A percentile compares a stretch with the other conserved stretches of the same genome.
phyloP scores from a whole-genome alignment of 2,113 vertebrate species.

The Hystrix cristata region DNA sequence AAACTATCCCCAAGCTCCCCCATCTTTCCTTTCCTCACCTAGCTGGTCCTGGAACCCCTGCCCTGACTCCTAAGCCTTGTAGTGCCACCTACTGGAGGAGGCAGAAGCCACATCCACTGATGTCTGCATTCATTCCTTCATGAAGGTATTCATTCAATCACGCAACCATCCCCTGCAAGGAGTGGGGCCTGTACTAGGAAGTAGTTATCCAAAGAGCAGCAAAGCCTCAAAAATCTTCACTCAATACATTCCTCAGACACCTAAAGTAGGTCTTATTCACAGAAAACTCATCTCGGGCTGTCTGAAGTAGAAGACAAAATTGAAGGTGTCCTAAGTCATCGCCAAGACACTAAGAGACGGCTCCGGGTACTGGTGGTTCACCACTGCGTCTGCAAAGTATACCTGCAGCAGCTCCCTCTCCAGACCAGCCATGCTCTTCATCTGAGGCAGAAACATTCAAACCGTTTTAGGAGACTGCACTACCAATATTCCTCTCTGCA shows the following conservation, averaged over 20 bases:
- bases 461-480: background rate
- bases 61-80: constrained; percentile 75
- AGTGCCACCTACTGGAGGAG: constrained; percentile 81
- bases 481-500: constrained; percentile 1
- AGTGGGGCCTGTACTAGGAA: background rate
- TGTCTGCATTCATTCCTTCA: background rate
- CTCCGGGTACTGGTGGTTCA: background rate
- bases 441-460: background rate
- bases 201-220: background rate
- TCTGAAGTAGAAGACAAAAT: constrained; percentile 3
- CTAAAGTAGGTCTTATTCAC: background rate
- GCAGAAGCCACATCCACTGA: constrained; percentile 63
- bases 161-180: background rate
- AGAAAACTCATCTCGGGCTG: background rate
- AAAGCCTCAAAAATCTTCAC: background rate
- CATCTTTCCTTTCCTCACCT: background rate
- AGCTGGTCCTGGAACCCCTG: constrained; percentile 28
- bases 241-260: background rate
- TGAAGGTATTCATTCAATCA: background rate
- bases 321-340: constrained; percentile 15
- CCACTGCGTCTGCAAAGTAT: background rate
- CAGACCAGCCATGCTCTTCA: background rate
- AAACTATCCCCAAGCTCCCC: background rate
- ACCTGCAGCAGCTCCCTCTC: background rate
- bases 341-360: background rate